These are phyloP conservation scores for Urocolius indicus DNA, from an alignment of 2,113 vertebrate genomes.

Conservation along the genomic window DNA sequence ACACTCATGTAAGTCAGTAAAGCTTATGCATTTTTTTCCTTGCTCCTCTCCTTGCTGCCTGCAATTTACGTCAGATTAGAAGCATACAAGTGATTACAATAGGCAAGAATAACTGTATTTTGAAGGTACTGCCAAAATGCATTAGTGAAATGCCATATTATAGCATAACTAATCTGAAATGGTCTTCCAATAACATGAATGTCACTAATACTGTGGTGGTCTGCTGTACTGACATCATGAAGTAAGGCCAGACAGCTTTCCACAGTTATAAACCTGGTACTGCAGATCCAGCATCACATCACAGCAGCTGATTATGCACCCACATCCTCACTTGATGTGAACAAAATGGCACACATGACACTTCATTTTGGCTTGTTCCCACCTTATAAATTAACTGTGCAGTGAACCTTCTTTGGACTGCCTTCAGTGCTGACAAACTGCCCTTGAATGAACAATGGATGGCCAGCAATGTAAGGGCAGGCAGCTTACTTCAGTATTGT, in stretches of 20 bases:
- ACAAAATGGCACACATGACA: background rate
- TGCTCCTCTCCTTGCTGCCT: background rate
- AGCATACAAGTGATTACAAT: background rate
- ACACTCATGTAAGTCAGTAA: background rate
- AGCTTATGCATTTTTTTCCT: background rate
- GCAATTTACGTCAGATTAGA: background rate
- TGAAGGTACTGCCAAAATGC: constrained; percentile 55
- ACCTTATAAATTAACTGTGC: background rate
- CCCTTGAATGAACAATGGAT: background rate
- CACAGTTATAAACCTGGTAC: constrained; percentile 43
- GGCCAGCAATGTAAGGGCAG: background rate
- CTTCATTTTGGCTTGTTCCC: background rate
- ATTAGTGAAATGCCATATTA: constrained; percentile 55
- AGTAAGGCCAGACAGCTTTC: constrained; percentile 54
- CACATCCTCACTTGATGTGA: constrained; percentile 29
- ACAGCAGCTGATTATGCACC: constrained; percentile 48
- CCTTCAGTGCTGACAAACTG: background rate
- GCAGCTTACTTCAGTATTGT: background rate
- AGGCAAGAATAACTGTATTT: background rate
- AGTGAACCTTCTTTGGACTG: background rate
- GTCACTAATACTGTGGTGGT: constrained; percentile 6
- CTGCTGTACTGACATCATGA: constrained; percentile 49
- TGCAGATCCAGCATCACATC: background rate
- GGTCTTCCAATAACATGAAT: constrained; percentile 47
- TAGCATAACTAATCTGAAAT: constrained; percentile 54